Evolutionary conservation across 1,140 invertebrate species (phyloP), one percentile per base, ranked within the genome.

Genomic region (Anastrepha obliqua): DNA sequence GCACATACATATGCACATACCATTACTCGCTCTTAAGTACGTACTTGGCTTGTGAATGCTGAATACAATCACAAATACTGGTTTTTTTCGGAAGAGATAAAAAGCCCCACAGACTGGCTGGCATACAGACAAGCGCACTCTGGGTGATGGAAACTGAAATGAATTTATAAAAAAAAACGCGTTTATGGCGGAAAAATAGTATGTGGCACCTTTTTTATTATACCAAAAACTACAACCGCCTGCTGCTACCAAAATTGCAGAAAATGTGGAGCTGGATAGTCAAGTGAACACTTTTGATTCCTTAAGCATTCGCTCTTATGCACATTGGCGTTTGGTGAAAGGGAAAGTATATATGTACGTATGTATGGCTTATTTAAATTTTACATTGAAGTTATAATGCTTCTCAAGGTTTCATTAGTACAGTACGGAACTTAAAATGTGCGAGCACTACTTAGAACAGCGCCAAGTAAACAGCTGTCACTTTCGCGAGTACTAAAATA

Each of bases 31-130:
- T 0, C 11, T 8, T 55, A 70, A 42, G 60, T 62, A 62, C 60
- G 17, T 13, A 62, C 15, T 47, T 47, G 3, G 3, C 15, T 44
- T 74, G 44, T 74, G 67, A 74, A 74, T 74, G 67, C 44, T 74
- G 42, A 44, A 39, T 74, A 81, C 74, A 81, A 81, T 81, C 74
- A 81, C 47, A 81, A 81, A 81, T 2, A 81, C 74, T 81, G 74
- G 74, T 81, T 81, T 81, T 62, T 44, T 81, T 81, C 74, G 74
- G 74, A 47, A 20, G 74, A 81, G 74, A 55, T 81, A 81, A 81
- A 58, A 81, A 58, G 47, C 47, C 17, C n/a, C 44, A 55, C 47
- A 81, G 47, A 55, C 74, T 29, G 47, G 47, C 74, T 81, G 47
- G 74, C 74, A 13, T 7, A 44, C 44, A 74, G 3, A 47, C 42